These are phyloP conservation scores for Calameuta pallipes DNA, from an alignment of 2,888 invertebrate genomes.

Conservation along the genomic window DNA sequence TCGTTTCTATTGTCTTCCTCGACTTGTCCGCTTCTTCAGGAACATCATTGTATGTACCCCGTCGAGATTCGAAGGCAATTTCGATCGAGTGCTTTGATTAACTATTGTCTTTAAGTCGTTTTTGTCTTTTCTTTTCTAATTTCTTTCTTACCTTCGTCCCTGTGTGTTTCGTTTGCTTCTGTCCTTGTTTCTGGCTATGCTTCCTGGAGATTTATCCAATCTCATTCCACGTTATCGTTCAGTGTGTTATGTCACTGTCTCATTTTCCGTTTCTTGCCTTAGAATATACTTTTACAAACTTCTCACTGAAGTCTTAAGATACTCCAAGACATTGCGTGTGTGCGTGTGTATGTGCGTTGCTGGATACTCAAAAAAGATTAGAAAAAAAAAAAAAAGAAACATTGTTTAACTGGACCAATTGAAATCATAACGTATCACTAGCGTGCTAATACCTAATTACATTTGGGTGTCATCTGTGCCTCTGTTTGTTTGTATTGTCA, in stretches of 20 bases:
- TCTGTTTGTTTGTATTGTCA: background rate
- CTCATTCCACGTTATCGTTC: slow-evolving; percentile 4
- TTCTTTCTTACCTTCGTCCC: background rate
- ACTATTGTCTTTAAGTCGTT: slow-evolving; percentile 1
- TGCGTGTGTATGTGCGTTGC: background rate
- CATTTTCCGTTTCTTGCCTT: background rate
- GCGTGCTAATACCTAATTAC: background rate
- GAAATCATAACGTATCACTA: background rate
- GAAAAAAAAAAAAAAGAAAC: background rate
- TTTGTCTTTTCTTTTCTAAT: slow-evolving; percentile 7
- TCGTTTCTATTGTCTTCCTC: background rate
- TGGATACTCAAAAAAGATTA: background rate
- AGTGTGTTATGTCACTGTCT: background rate
- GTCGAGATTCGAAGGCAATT: background rate
- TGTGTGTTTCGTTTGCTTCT: background rate
- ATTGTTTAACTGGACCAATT: background rate
- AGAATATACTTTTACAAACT: background rate
- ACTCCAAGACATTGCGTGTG: background rate
- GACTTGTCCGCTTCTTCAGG: background rate
- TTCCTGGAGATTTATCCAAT: background rate
- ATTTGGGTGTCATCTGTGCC: background rate
- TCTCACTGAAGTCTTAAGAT: background rate
- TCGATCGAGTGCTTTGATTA: background rate
- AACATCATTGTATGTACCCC: background rate
- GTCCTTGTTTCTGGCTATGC: background rate